phyloP scores from a whole-genome alignment of 2,113 vertebrate genomes.

The Phodopus roborovskii region DNA sequence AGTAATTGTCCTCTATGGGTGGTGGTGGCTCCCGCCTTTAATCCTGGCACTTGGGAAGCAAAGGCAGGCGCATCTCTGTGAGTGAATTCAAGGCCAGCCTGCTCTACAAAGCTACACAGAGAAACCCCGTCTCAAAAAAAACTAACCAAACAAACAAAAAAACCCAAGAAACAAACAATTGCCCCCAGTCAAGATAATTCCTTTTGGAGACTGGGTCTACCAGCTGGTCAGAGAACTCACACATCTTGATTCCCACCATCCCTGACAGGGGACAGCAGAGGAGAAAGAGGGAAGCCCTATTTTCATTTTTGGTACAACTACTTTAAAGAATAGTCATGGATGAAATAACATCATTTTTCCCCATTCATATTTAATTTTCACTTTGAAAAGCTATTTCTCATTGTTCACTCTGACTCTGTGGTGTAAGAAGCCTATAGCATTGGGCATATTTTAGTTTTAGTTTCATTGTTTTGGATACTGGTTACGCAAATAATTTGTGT shows the following conservation, averaged over 20 bases:
- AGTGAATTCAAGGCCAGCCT: too few species aligned
- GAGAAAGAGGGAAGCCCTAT: neutral
- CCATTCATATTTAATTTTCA: neutral
- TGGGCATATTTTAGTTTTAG: neutral
- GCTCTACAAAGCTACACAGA: too few species aligned
- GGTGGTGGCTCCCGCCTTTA: too few species aligned
- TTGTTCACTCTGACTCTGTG: neutral
- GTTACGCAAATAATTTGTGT: neutral
- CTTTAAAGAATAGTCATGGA: neutral
- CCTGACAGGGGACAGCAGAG: neutral
- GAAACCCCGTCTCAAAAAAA: too few species aligned
- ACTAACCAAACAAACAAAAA: too few species aligned
- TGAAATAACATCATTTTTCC: constrained; percentile 6
- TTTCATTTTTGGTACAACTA: constrained; percentile 9
- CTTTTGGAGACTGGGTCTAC: neutral
- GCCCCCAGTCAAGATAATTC: neutral
- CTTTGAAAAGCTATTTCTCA: neutral
- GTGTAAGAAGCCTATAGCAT: neutral
- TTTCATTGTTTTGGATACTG: neutral
- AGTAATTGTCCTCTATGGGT: neutral
- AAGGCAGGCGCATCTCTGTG: too few species aligned
- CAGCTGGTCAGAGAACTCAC: neutral
- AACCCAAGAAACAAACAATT: too few species aligned
- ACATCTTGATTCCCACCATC: neutral
- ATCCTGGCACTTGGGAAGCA: too few species aligned